These are phyloP conservation scores for Danio rerio DNA, from an alignment of 2,113 vertebrate genomes.

Conservation along the genomic window GRCz12tu NC_133187.1:32542001-32542500, in stretches of 20 bases:
- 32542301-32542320: too few species aligned
- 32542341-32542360: constrained; percentile 68
- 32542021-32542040: too few species aligned
- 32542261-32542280: not conserved
- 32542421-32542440: constrained; percentile 84
- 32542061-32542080: too few species aligned
- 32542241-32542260: not conserved
- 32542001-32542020: too few species aligned
- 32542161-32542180: too few species aligned
- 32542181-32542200: not conserved
- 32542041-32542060: too few species aligned
- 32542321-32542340: not conserved
- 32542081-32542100: too few species aligned
- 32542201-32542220: not conserved
- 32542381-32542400: constrained; percentile 84
- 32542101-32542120: too few species aligned
- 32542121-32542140: too few species aligned
- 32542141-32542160: too few species aligned
- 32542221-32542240: not conserved
- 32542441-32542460: constrained; percentile 74
- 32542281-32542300: too few species aligned
- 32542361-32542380: constrained; percentile 74
- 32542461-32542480: constrained; percentile 83
- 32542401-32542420: constrained; percentile 85
- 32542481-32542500: constrained; percentile 84